Base-by-base conservation (phyloP, 2,888 invertebrate genomes). In the Lasioglossum lativentre region DNA sequence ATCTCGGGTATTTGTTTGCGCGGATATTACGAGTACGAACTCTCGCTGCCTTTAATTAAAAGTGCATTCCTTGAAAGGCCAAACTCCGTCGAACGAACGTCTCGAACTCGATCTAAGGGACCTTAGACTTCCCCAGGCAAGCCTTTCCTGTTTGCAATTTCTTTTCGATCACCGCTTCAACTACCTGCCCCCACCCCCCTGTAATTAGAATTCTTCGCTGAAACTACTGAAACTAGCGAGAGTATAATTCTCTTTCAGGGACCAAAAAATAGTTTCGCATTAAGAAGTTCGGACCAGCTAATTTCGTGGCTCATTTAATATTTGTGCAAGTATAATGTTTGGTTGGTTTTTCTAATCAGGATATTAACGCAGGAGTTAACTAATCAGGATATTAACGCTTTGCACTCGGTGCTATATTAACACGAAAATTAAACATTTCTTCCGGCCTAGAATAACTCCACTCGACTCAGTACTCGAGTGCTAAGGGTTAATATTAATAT, bases 31-130 rank as follows among this genome's bases (percentile, higher is more conserved):
- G 38, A 40, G 73, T 27, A 19, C 30, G 73, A 38, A 66, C 47
- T 38, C 38, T 73, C 30, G 71, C 5, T 59, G 34, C 27, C 59
- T 86, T 86, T 86, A 86, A 86, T 86, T 86, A 86, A 86, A 86
- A 77, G 86, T 86, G 77, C 72, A 72, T 86, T 78, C 77, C 81
- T 63, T 68, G 66, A 85, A 56, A 70, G 75, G 27, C 76, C 72
- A 71, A 78, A 66, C 72, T 42, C 52, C 34, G 47, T 56, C 71
- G 47, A 47, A 52, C 16, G 34, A 84, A 74, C 71, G 52, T 85
- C 71, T 72, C 75, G 47, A 85, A 78, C 74, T 71, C 80, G 47
- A 80, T 71, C n/a, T 34, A 30, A 68, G 40, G 30, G n/a, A 63
- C 70, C 59, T 79, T n/a, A 8, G 27, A 75, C 42, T 71, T 73